phyloP scores from a whole-genome alignment of 2,113 vertebrate genomes.

The Scophthalmus maximus region DNA sequence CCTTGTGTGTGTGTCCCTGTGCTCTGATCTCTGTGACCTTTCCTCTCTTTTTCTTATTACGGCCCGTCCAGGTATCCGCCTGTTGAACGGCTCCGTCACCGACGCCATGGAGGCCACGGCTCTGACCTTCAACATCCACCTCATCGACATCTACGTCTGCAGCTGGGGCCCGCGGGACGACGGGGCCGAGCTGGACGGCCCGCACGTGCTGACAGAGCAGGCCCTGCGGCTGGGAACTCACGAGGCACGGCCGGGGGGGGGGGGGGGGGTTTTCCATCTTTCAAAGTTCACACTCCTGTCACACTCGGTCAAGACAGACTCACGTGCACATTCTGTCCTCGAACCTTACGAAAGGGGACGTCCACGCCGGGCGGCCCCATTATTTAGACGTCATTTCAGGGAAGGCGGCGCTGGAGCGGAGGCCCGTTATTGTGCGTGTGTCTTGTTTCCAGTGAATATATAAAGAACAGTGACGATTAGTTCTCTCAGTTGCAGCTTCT shows the following conservation, averaged over 20 bases:
- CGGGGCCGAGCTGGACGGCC: conserved; percentile 68
- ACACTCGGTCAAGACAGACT: conserved; percentile 11
- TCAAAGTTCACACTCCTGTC: conserved; percentile 42
- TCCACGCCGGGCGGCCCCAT: background rate
- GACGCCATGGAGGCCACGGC: conserved; percentile 76
- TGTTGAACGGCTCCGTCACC: conserved; percentile 70
- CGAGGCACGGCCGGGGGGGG: conserved; percentile 64
- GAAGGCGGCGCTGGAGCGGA: background rate
- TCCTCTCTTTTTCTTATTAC: too few relatives aligned
- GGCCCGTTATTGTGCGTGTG: background rate
- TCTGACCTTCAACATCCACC: conserved; percentile 77
- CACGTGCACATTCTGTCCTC: conserved; percentile 2
- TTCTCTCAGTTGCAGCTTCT: background rate
- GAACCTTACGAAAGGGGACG: background rate
- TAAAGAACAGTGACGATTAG: background rate
- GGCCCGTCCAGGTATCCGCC: conserved; percentile 64
- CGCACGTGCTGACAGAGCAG: conserved; percentile 57
- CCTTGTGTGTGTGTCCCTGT: background rate
- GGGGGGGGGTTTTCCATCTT: too few relatives aligned
- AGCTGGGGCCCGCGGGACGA: conserved; percentile 73
- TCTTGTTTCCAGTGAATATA: background rate
- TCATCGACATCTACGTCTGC: conserved; percentile 78
- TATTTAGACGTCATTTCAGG: background rate
- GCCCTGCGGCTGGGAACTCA: conserved; percentile 70
- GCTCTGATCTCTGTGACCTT: conserved; percentile 44